A percentile compares a stretch with the other conserved stretches of the same genome.
Conservation (phyloP, 2,113 vertebrate species). For the Atlantisia rogersi region DNA sequence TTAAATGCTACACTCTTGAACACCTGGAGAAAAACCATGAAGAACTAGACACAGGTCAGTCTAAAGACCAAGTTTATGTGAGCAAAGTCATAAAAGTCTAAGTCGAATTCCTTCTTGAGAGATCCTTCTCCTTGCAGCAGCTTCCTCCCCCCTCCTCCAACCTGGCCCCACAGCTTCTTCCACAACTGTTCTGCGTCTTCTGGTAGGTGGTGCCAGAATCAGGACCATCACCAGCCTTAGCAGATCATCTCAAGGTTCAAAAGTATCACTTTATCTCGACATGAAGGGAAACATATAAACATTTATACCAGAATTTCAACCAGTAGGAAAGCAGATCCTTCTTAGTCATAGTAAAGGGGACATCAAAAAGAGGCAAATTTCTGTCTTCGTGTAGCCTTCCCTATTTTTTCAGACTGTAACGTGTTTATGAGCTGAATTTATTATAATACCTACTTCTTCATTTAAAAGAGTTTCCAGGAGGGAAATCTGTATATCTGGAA, state of each 20-base stretch:
- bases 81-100: neutral
- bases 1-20: neutral
- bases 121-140: neutral
- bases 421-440: neutral
- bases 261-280: neutral
- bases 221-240: neutral
- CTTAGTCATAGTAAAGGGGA: neutral
- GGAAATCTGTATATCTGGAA: neutral
- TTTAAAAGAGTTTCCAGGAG: neutral
- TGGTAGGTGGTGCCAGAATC: neutral
- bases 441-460: neutral
- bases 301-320: neutral
- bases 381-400: neutral
- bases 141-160: neutral
- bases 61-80: neutral
- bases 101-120: neutral
- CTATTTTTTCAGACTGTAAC: neutral
- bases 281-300: neutral
- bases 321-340: neutral
- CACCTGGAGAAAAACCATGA: accelerated
- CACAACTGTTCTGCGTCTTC: neutral
- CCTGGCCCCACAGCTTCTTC: neutral
- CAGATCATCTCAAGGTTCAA: neutral
- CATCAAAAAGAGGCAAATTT: neutral
- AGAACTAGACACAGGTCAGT: neutral